Conservation (phyloP, 2,797 vertebrate genomes). For the Neosilurus hyrtlii region DNA sequence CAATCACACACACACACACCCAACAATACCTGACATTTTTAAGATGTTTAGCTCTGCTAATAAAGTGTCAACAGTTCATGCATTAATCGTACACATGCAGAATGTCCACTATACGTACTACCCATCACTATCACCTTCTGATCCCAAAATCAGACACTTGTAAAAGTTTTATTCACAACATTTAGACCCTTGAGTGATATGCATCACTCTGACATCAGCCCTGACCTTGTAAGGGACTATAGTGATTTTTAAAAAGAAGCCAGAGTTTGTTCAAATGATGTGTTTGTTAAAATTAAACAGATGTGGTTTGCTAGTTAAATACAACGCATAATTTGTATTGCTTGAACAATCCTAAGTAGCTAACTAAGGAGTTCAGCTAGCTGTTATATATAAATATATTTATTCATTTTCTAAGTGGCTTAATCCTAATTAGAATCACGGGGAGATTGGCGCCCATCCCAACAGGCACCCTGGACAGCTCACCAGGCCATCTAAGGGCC, state of each 20-base stretch:
- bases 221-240: too few relatives aligned
- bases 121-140: background rate
- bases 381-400: too few relatives aligned
- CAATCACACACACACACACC: background rate
- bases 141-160: background rate
- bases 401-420: too few relatives aligned
- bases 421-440: too few relatives aligned
- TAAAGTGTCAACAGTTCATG: background rate
- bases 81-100: background rate
- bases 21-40: background rate
- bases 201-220: background rate
- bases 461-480: too few relatives aligned
- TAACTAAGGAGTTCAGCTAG: too few relatives aligned
- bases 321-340: too few relatives aligned
- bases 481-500: too few relatives aligned
- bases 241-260: too few relatives aligned
- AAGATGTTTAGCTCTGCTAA: background rate
- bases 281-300: background rate
- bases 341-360: too few relatives aligned
- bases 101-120: background rate
- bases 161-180: background rate
- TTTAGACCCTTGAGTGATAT: background rate
- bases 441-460: too few relatives aligned
- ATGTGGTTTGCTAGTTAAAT: background rate
- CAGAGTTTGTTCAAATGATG: too few relatives aligned